Percentiles rank a stretch among this genome's conserved stretches.
phyloP scores from a whole-genome alignment of 1,140 invertebrate genomes.

The Drosophila suzukii region DNA sequence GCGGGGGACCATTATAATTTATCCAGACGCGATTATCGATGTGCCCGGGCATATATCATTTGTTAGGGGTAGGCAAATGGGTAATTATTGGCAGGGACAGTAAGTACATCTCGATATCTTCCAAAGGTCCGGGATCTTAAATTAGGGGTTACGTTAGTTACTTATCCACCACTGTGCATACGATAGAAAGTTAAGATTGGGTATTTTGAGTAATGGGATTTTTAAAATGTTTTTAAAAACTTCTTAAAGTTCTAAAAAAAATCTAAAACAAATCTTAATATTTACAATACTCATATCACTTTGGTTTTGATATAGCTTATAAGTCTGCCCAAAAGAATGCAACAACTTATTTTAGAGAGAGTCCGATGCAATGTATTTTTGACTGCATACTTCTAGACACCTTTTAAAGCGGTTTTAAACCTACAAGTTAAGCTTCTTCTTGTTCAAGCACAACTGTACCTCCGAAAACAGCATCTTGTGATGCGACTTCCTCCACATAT shows the following conservation, averaged over 20 bases:
- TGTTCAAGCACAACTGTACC: conserved; percentile 34
- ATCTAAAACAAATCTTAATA: too few relatives aligned
- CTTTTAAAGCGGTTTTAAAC: too few relatives aligned
- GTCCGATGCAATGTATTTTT: neutral
- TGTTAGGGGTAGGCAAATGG: neutral
- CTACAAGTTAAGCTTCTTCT: neutral
- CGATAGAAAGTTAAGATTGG: too few relatives aligned
- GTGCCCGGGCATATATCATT: conserved; percentile 31
- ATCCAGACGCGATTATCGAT: conserved; percentile 60
- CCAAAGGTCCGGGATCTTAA: neutral
- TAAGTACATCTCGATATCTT: neutral
- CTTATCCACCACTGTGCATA: too few relatives aligned
- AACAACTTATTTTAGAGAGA: too few relatives aligned
- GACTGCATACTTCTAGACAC: neutral
- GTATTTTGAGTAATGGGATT: neutral
- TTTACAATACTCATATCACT: too few relatives aligned
- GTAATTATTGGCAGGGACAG: conserved; percentile 27
- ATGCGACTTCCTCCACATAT: neutral
- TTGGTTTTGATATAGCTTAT: too few relatives aligned
- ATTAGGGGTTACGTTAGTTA: neutral
- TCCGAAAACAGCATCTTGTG: neutral
- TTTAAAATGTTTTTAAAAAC: neutral
- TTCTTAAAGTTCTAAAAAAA: too few relatives aligned
- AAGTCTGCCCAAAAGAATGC: too few relatives aligned
- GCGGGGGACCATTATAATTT: conserved; percentile 36